These are phyloP conservation scores for Drosophila insularis DNA, from an alignment of 1,140 invertebrate genomes.

Conservation along the genomic window DNA sequence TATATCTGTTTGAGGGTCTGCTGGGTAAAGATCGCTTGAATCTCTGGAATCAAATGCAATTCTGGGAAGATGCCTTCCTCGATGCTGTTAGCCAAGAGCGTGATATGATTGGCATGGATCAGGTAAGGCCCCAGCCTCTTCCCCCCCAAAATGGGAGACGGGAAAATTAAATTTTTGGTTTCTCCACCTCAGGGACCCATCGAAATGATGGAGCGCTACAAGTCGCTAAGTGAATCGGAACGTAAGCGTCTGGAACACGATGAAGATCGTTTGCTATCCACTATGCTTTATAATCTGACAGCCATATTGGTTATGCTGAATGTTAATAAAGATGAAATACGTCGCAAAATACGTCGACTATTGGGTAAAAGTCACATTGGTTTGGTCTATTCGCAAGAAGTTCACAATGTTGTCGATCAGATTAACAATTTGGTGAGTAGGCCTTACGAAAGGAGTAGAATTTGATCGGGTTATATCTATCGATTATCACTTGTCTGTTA, in stretches of 20 bases:
- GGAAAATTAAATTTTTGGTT: not conserved
- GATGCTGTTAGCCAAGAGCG: conserved; percentile 99
- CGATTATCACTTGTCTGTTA: not conserved
- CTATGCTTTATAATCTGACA: conserved; percentile 97
- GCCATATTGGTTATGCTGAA: conserved; percentile 98
- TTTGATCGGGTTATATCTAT: not conserved
- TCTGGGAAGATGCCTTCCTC: conserved; percentile 99
- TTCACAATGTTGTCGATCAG: conserved; percentile 98
- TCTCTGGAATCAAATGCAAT: conserved; percentile 99
- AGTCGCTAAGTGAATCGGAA: conserved; percentile 95
- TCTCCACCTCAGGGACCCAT: conserved; percentile 87
- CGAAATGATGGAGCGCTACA: conserved; percentile 99
- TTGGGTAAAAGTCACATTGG: conserved; percentile 99
- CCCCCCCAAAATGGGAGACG: not conserved
- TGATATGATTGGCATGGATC: conserved; percentile 99
- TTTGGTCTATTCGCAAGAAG: conserved; percentile 97
- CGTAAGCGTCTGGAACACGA: conserved; percentile 98
- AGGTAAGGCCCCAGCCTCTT: conserved; percentile 82
- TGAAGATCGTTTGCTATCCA: conserved; percentile 97
- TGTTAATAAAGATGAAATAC: conserved; percentile 92
- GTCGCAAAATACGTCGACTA: conserved; percentile 95
- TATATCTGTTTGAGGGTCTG: conserved; percentile 95
- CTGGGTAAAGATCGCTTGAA: conserved; percentile 87
- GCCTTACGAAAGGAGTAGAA: not conserved
- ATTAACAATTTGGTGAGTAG: conserved; percentile 93